Conservation (phyloP, 2,113 vertebrate genomes). For the Chauna torquata region DNA sequence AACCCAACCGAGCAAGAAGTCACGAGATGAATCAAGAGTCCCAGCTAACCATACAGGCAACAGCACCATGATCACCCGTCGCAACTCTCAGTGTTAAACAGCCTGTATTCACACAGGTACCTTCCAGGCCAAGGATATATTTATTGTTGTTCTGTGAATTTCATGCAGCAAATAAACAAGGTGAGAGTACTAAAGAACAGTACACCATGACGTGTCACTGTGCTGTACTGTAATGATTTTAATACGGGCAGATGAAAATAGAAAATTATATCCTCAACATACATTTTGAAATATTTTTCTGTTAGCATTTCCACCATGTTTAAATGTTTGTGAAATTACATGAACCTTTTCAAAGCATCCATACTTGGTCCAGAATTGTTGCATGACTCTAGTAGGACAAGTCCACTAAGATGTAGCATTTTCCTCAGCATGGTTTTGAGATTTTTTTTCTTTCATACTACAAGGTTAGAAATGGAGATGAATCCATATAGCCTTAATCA, state of each 20-base stretch:
- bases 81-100: neutral
- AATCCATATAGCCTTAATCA: neutral
- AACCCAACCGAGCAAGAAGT: conserved; percentile 31
- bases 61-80: neutral
- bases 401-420: neutral
- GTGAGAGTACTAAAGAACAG: neutral
- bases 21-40: conserved; percentile 14
- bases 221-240: neutral
- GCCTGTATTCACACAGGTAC: neutral
- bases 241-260: neutral
- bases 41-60: neutral
- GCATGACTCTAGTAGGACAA: neutral
- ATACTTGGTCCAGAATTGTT: neutral
- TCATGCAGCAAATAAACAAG: neutral
- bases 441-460: neutral
- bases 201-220: neutral
- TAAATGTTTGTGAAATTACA: neutral
- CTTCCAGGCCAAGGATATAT: neutral
- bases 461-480: neutral
- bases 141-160: neutral
- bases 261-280: neutral
- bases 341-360: neutral
- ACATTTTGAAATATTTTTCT: neutral
- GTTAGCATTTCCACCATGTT: neutral
- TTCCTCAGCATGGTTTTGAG: neutral